phyloP scores from a whole-genome alignment of 2,113 vertebrate genomes.

The Anguilla rostrata region DNA sequence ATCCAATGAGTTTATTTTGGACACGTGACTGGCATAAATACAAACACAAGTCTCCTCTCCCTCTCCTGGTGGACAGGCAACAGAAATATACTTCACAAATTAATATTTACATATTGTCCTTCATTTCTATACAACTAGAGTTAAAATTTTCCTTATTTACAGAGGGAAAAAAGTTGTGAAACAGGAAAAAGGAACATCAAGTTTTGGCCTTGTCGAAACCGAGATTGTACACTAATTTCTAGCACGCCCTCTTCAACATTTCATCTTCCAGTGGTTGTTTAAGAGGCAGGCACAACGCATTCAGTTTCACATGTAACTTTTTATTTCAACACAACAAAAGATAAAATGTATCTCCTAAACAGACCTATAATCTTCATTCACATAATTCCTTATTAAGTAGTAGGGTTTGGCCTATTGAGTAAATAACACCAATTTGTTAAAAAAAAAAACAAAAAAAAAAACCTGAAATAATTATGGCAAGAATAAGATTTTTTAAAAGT shows the following conservation, averaged over 20 bases:
- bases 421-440: background rate
- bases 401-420: background rate
- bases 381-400: constrained; percentile 14
- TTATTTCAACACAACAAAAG: background rate
- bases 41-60: constrained; percentile 75
- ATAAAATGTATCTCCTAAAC: background rate
- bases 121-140: constrained; percentile 81
- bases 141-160: constrained; percentile 76
- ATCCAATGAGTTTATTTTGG: constrained; percentile 80
- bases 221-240: constrained; percentile 47
- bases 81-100: constrained; percentile 71
- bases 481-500: no score
- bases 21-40: constrained; percentile 83
- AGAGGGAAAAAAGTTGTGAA: constrained; percentile 55
- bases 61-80: constrained; percentile 73
- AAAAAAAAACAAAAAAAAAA: background rate
- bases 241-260: constrained; percentile 20
- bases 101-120: constrained; percentile 83
- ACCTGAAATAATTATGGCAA: background rate
- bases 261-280: background rate
- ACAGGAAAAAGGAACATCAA: constrained; percentile 19
- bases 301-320: background rate
- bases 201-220: constrained; percentile 69
- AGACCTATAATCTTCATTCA: background rate
- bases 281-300: background rate